Base-by-base conservation (phyloP, 2,797 vertebrate species). In the Sebastes oblongus region DNA sequence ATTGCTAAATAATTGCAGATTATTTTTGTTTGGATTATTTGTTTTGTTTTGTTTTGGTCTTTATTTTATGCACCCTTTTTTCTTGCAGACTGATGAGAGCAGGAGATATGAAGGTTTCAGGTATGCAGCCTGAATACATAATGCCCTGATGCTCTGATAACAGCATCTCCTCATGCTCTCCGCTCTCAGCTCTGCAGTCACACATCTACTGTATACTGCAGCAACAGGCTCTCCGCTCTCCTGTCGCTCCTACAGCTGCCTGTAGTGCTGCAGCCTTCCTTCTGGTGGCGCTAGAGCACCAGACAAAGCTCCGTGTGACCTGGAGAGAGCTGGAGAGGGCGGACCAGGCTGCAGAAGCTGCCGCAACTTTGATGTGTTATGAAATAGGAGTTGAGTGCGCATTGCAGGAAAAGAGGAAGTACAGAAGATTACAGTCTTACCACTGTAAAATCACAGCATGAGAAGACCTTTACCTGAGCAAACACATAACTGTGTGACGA, bases 301-400 rank as follows among this genome's bases (percentile, higher is more conserved):
- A 39, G 72, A n/a, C 16, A 84, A 67, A 56, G 20, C 1, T 0
- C 14, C 39, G 2, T 10, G 75, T 16, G 67, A 27, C 61, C 46
- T 50, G 16, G 39, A 50, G 29, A 10, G 59, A 13, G 42, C 42
- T 46, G 14, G 42, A 52, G 29, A 10, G 59, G 16, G 27, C 59
- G 22, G 60, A n/a, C 34, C 24, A 20, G 5, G 24, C 50, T 60
- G 8, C 60, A 16, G 2, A 13, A 66, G 55, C 60, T 90, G 89
- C 87, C 74, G 89, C 92, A 92, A 87, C 85, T 91, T 86, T 65
- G 32, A 54, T 66, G 76, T 74, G 83, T 92, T 91, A 83, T 69
- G 86, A 87, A 88, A 91, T 61, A 32, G 59, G 61, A 78, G 67
- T 62, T 64, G 69, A 56, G 56, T 83, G 77, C 62, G 75, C 88